Evolutionary conservation across 2,888 invertebrate species (phyloP), one percentile per base, ranked within the genome.

Genomic region (Bellardia bayeri): DNA sequence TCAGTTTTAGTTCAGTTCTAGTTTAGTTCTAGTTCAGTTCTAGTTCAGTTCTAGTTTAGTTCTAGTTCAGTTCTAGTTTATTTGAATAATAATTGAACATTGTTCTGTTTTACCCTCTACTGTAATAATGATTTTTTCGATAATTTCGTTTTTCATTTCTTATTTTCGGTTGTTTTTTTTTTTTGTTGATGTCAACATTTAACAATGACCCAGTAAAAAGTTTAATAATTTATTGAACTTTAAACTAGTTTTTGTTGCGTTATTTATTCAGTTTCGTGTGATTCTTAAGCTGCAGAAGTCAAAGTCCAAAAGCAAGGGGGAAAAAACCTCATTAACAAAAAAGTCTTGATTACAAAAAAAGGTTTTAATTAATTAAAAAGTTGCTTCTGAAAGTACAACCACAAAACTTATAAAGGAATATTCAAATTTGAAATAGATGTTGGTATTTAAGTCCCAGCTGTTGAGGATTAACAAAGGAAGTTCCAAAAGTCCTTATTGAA

Each of bases 161-260:
- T 33, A 45, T 63, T 14, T 45, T 7, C n/a, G 16, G 13, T 72
- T 51, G 30, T 80, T 64, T 66, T 42, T 42, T 75, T 64, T 81
- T 81, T 66, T 45, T 68, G 79, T 85, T 14, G 54, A 54, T 78
- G 74, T 84, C 84, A 82, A 76, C 71, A 85, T 82, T 74, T 81
- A 84, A 54, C 83, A 87, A 82, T 84, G 72, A 82, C 74, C 86
- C 56, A 68, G 61, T 86, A 82, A 85, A 63, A 58, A 58, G n/a
- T 71, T 81, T 76, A 72, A 86, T 63, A 61, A 69, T 78, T 58
- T 86, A 78, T 82, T 86, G 82, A 79, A 86, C 82, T 86, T 74
- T 82, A 79, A 71, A 74, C 78, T 78, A 63, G 33, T 54, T 78
- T 66, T 51, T 40, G 33, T 51, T 11, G n/a, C 42, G n/a, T 42